These are phyloP conservation scores for Atractosteus spatula DNA, from an alignment of 2,113 vertebrate species.

Conservation along the genomic window DNA sequence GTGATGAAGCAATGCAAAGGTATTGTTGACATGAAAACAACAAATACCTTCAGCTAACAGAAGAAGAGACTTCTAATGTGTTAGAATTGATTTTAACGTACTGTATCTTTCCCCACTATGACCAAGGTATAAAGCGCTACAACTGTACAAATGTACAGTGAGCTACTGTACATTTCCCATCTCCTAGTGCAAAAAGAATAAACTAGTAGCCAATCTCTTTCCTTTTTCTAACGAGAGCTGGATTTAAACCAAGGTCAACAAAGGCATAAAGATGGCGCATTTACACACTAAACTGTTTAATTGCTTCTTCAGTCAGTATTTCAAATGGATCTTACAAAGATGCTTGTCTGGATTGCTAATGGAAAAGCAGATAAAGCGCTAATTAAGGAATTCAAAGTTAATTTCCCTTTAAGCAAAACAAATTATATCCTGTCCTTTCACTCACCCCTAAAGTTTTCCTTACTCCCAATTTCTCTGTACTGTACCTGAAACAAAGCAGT, in stretches of 20 bases:
- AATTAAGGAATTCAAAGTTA: conserved; percentile 2
- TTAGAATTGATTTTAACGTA: too few relatives aligned
- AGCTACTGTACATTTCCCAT: too few relatives aligned
- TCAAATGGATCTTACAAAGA: neutral
- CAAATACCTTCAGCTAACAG: too few relatives aligned
- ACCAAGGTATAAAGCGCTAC: too few relatives aligned
- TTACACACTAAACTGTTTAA: neutral
- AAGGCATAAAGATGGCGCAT: neutral
- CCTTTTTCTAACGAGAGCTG: neutral
- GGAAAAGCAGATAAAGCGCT: neutral
- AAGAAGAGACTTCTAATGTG: too few relatives aligned
- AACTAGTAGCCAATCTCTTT: neutral
- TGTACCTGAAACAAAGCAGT: neutral
- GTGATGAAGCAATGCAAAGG: too few relatives aligned
- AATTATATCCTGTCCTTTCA: too few relatives aligned
- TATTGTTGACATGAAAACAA: too few relatives aligned
- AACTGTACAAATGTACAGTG: too few relatives aligned
- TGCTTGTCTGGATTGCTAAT: neutral
- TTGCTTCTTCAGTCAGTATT: neutral
- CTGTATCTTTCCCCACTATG: too few relatives aligned
- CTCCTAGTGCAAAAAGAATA: too few relatives aligned
- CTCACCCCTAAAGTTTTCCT: neutral
- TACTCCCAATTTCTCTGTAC: neutral
- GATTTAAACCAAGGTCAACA: neutral
- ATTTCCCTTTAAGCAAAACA: neutral